A percentile compares a stretch with the other conserved stretches of the same genome.
phyloP scores from a whole-genome alignment of 2,888 invertebrate species.

The Perithous albicinctus region DNA sequence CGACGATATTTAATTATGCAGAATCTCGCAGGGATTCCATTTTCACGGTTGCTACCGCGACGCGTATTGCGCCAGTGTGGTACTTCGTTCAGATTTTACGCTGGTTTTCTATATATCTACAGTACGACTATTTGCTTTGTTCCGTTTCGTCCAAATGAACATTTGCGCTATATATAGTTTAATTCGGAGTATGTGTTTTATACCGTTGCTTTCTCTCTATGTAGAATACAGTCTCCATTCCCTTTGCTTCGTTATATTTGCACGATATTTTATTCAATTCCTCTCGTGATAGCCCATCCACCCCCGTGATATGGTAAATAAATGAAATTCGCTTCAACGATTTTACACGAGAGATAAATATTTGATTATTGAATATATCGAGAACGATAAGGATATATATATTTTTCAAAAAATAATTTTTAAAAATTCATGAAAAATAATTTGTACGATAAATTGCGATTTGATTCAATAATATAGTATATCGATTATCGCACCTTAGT shows the following conservation, averaged over 20 bases:
- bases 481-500: too few species aligned
- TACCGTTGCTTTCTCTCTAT: neutral
- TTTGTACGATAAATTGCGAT: neutral
- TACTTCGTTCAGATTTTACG: constrained; percentile 52
- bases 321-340: constrained; percentile 31
- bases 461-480: too few species aligned
- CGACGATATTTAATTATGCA: constrained; percentile 72
- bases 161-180: constrained; percentile 30
- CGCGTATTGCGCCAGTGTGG: constrained; percentile 3
- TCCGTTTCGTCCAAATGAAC: constrained; percentile 58
- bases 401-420: neutral
- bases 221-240: neutral
- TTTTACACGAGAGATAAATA: constrained; percentile 9
- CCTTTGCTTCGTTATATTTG: constrained; percentile 39
- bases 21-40: constrained; percentile 68
- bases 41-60: constrained; percentile 55
- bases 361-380: constrained; percentile 21
- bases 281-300: constrained; percentile 31
- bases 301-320: constrained; percentile 30
- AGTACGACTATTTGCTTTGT: constrained; percentile 60
- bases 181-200: constrained; percentile 1
- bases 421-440: neutral
- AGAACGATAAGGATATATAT: neutral
- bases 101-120: constrained; percentile 39
- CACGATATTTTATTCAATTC: constrained; percentile 57